Evolutionary conservation across 1,140 invertebrate genomes (phyloP), one percentile per base, ranked within the genome.

Genomic region (Theocolax elegans): DNA sequence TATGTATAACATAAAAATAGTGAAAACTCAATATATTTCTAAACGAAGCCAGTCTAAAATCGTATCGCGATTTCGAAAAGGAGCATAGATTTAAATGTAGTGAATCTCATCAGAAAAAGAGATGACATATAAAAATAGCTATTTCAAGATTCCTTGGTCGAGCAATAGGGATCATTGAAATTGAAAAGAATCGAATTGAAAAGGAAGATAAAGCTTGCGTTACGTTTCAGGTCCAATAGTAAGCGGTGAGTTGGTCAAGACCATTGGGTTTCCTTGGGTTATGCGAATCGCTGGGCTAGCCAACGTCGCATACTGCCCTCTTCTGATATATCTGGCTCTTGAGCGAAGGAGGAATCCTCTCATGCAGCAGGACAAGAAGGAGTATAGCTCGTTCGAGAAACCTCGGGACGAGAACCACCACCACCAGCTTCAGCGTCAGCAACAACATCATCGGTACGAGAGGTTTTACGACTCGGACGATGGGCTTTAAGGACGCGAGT

Each of bases 181-280:
- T n/a, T n/a, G n/a, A n/a, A n/a, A n/a, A n/a, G n/a, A n/a, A n/a
- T n/a, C n/a, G n/a, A n/a, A n/a, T n/a, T n/a, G n/a, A n/a, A n/a
- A n/a, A n/a, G n/a, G n/a, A n/a, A n/a, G n/a, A n/a, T n/a, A n/a
- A n/a, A n/a, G n/a, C n/a, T n/a, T n/a, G n/a, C n/a, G n/a, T n/a
- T n/a, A n/a, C n/a, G 10, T 83, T 82, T 48, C 75, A 92, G 92
- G 91, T 69, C 92, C 92, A 6, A 85, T 94, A 44, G 77, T 91
- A 46, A 92, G 92, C 27, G 90, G 92, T 7, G 88, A 91, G 78
- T 77, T 92, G 73, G 90, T 92, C 0, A 85, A 88, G 73, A 76
- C 82, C n/a, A 86, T 93, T 63, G 92, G 92, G 59, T 94, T 94
- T 79, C 87, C 90, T 27, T 92, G 90, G 89, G 82, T 94, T 0